phyloP scores from a whole-genome alignment of 2,113 vertebrate species.

The Amblyornis subalaris region DNA sequence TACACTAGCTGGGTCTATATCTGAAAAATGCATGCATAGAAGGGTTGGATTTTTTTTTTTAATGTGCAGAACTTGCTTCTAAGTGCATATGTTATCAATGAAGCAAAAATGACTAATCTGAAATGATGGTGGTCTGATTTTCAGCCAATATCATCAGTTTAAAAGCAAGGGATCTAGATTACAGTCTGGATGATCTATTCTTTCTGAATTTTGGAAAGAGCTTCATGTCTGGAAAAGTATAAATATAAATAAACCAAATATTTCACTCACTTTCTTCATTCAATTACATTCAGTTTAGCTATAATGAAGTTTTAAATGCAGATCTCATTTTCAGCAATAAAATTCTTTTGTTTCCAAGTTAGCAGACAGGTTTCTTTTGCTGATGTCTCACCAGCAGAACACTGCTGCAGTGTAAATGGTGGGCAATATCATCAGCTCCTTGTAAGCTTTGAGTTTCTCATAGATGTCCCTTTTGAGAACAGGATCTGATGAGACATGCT shows the following conservation, averaged over 20 bases:
- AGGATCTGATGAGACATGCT: not conserved
- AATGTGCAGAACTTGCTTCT: slow-evolving; percentile 1
- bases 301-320: not conserved
- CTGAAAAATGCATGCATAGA: slow-evolving; percentile 16
- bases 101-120: slow-evolving; percentile 20
- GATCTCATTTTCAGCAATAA: not conserved
- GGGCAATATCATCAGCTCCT: not conserved
- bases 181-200: slow-evolving; percentile 17
- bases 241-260: not conserved
- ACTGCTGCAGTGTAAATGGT: not conserved
- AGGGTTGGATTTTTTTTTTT: not conserved
- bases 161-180: not conserved
- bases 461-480: not conserved
- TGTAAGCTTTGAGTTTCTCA: not conserved
- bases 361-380: not conserved
- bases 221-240: not conserved
- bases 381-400: not conserved
- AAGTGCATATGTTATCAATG: slow-evolving; percentile 16
- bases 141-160: slow-evolving; percentile 11
- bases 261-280: not conserved
- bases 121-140: slow-evolving; percentile 21
- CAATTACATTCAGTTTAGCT: not conserved
- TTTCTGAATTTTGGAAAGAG: slow-evolving; percentile 1
- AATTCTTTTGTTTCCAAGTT: not conserved
- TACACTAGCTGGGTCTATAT: slow-evolving; percentile 34